A percentile compares a stretch with the other conserved stretches of the same genome.
These are phyloP conservation scores for Drosophila fungiperda DNA, from an alignment of 2,888 invertebrate species.

Conservation along the genomic window DNA sequence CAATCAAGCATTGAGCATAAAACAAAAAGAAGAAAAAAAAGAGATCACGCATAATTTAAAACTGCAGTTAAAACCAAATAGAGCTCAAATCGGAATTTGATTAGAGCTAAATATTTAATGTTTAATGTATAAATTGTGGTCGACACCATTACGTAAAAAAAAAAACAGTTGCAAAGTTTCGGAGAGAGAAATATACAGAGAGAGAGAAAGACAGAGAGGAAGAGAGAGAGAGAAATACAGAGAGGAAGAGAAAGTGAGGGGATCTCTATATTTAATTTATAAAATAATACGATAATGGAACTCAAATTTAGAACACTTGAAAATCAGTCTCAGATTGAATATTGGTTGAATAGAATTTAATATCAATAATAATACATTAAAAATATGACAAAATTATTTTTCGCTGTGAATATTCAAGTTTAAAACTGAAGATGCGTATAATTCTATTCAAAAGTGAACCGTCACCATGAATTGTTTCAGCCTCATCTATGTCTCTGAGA, in stretches of 20 bases:
- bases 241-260: too few species aligned
- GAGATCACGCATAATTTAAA: constrained; percentile 11
- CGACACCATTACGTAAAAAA: neutral
- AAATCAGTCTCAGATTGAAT: too few species aligned
- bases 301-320: too few species aligned
- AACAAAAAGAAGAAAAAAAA: constrained; percentile 6
- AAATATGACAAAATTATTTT: too few species aligned
- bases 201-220: too few species aligned
- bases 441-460: neutral
- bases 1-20: constrained; percentile 22
- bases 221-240: too few species aligned
- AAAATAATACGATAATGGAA: too few species aligned
- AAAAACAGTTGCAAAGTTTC: neutral
- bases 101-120: neutral
- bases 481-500: neutral
- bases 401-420: neutral
- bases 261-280: too few species aligned
- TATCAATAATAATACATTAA: too few species aligned
- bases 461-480: neutral
- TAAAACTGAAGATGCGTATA: neutral
- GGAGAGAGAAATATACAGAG: neutral
- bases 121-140: neutral
- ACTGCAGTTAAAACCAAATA: neutral
- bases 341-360: too few species aligned
- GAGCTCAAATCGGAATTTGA: neutral